Base-by-base conservation (phyloP, 2,113 vertebrate genomes). In the Arvicanthis niloticus region DNA sequence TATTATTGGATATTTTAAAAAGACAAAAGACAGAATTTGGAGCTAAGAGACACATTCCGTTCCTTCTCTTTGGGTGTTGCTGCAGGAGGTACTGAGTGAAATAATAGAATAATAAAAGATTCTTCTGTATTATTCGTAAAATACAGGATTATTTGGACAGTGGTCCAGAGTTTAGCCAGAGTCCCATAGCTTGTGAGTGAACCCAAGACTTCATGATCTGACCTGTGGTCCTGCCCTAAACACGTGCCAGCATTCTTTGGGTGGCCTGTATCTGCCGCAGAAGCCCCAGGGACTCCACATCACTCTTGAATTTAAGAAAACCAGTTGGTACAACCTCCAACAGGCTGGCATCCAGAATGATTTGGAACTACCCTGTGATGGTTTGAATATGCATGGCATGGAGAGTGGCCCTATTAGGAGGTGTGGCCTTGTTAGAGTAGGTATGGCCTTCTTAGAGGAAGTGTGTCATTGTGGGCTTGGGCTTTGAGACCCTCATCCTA, bases 21-120 rank as follows among this genome's bases (percentile, higher is more conserved):
- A 87, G 24, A 29, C 53, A 88, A 88, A 96, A 85, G 31, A 70
- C 42, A 91, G n/a, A n/a, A 34, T 37, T 68, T 75, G 29, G 86
- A 94, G n/a, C 70, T 77, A 67, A 51, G 31, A 72, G 75, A 37
- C 56, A 67, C 0, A 3, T 17, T 24, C 53, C 17, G 17, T 72
- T 89, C 58, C 75, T 72, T 89, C 58, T 75, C 77, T 85, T 82
- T 53, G 37, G 60, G 15, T 31, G 75, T 19, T 92, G 70, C 48
- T 82, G n/a, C 9, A 62, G 93, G 76, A 95, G 24, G 19, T 68
- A 45, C 56, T 73, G 12, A 16, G n/a, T 53, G n/a, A 81, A 68
- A 9, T 10, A 3, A 5, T 16, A 26, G 5, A 77, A 58, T 29
- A 40, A 76, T 22, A 48, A 80, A 19, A 73, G 73, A 88, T 21